Base-by-base conservation (phyloP, 2,797 vertebrate genomes). In the Selene dorsalis region DNA sequence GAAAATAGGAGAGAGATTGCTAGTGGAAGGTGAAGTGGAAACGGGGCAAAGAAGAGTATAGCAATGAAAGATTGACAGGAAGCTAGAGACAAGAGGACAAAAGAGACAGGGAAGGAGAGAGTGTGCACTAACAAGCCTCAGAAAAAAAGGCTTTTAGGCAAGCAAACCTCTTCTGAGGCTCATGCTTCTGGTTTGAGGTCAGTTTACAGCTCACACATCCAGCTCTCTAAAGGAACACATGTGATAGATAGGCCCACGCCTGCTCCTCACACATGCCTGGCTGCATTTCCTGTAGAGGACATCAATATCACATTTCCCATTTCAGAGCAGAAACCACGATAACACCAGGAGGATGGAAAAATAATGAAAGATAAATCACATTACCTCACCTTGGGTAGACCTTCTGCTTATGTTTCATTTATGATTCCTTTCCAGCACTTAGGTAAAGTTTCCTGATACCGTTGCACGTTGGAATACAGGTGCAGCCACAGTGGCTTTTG, bases 281-380 rank as follows among this genome's bases (percentile, higher is more conserved):
- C 77, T 90, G 86, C 84, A 76, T 92, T 94, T 89, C 87, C 91
- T 92, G 87, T 87, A 88, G 80, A 70, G 79, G 88, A 91, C 92
- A 93, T 96, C 94, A 94, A 95, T 95, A 95, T 95, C 92, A 88
- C 89, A 91, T 96, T 94, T 90, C 84, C 90, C 78, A 85, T 94
- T 94, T 91, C 85, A 88, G 78, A 83, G 84, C 60, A 88, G 86
- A 91, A 94, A 80, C 86, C 73, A 67, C 60, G 87, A 93, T 92
- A 93, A 93, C 77, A 82, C 64, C 53, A 67, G 79, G 79, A 72
- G 87, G 84, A 89, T 88, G 87, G 87, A 85, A 93, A 92, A 92
- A 93, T 91, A 93, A 93, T 93, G 90, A 91, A 91, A 89, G 83
- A 86, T 91, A 93, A 94, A 95, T 94, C 89, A 85, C 88, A 94